Evolutionary conservation across 2,888 invertebrate species (phyloP), one percentile per base, ranked within the genome.

Genomic region (Gandaritis pyraliata): DNA sequence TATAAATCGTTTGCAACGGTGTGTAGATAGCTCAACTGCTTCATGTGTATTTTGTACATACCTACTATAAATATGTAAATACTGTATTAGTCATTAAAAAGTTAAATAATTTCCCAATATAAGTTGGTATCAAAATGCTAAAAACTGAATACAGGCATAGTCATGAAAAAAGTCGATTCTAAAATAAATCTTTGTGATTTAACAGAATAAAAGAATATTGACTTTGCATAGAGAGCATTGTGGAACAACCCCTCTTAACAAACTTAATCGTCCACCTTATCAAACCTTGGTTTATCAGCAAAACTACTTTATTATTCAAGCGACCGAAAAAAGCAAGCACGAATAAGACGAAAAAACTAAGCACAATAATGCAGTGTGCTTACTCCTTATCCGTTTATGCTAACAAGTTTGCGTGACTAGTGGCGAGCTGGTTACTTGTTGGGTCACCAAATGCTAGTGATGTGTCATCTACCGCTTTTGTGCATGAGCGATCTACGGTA

Each of bases 321-420:
- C 59, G 69, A 69, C 64, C 65, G 63, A 74, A 75, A 74, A 72
- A 77, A 77, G 76, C 64, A 72, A 77, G 72, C 74, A 75, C 75
- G 76, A 75, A 81, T 80, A 76, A 70, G 64, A 65, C 69, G 72
- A 80, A 85, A 82, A 81, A 78, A 73, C 73, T 77, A 71, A 78
- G 78, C 80, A 80, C 81, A 83, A 81, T 84, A 82, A 80, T 74
- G 81, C 78, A 77, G 74, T 74, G 82, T 81, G 85, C 82, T 78
- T 71, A 75, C 81, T 80, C 81, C 81, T 83, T 85, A 85, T 82
- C 86, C 83, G 81, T 71, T 88, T 87, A 88, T 87, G 86, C 80
- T 85, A 87, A 87, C 86, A 77, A 84, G 85, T 73, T 87, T 73
- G 86, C 87, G 87, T 87, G 87, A 56, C 59, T 47, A 23, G 87